Evolutionary conservation across 2,888 invertebrate genomes (phyloP).

Genomic region (Spodoptera littoralis): DNA sequence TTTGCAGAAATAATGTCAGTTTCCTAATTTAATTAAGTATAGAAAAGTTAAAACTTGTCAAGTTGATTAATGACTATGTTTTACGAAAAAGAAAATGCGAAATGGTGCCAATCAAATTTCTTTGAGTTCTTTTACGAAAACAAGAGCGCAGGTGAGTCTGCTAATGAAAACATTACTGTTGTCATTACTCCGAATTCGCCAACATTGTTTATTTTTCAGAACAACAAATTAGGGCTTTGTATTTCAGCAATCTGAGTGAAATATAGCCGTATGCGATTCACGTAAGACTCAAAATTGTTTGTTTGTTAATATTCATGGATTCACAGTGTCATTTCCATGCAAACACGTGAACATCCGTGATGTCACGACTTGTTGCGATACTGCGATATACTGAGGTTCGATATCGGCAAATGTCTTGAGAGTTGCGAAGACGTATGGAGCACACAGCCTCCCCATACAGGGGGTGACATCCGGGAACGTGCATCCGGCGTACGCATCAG

Average conservation of each 20-base stretch:
- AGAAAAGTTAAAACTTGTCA: conserved; percentile 1
- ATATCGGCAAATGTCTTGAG: conserved; percentile 57
- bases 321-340: conserved; percentile 33
- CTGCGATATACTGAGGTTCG: conserved; percentile 37
- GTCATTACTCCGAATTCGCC: conserved; percentile 31
- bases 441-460: conserved; percentile 34
- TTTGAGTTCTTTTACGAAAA: conserved; percentile 30
- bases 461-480: conserved; percentile 55
- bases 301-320: conserved; percentile 30
- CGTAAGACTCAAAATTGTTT: conserved; percentile 34
- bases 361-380: conserved; percentile 52
- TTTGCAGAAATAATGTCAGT: conserved; percentile 8
- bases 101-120: conserved; percentile 9
- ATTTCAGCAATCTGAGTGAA: conserved; percentile 6
- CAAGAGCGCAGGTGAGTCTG: conserved; percentile 37
- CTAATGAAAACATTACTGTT: conserved; percentile 45
- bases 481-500: conserved; percentile 58
- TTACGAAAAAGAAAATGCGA: conserved; percentile 3
- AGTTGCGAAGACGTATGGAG: conserved; percentile 45
- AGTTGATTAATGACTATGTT: conserved; percentile 22
- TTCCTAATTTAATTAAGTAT: conserved; percentile 5
- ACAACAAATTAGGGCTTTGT: conserved; percentile 31
- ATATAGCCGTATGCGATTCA: neutral
- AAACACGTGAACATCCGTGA: conserved; percentile 43
- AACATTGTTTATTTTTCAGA: conserved; percentile 42